Evolutionary conservation across 2,113 vertebrate species (phyloP), one percentile per base, ranked within the genome.

Genomic region (Alectura lathami): DNA sequence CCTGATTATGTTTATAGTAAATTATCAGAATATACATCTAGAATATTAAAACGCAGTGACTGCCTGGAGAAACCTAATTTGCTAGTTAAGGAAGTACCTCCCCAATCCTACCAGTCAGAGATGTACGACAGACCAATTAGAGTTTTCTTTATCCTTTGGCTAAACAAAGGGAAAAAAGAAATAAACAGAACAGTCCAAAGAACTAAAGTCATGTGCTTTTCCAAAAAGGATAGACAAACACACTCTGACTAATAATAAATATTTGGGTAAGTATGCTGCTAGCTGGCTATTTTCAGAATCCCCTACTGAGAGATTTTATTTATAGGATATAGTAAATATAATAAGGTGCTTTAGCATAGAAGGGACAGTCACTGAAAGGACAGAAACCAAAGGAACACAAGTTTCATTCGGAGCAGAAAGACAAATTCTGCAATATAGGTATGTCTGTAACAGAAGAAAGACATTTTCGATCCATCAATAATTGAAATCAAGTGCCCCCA

Each of bases 391-490:
- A 77, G 30, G 30, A 93, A 53, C 3, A 11, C 21, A 60, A 40
- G 23, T 81, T 91, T 80, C 18, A 68, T 54, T 22, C 67, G 34
- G 54, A 81, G 3, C 29, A 86, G 59, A 69, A 89, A 43, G 48
- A 34, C 75, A 70, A 43, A 63, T 74, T 77, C 40, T 26, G 1
- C 23, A n/a, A 20, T 26, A 51, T 0, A 56, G 30, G 30, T 63
- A 72, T 11, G 45, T 29, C 43, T 90, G 15, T 36, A 86, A 77
- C 13, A 76, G 66, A 93, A 42, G 74, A 89, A 72, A 82, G 60
- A 57, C n/a, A 54, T 74, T 93, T 92, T 42, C 67, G 42, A 51
- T 63, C 11, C 32, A 95, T 88, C 86, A 92, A 64, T 92, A 94
- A 95, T 36, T 81, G 73, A 95, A 93, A 91, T 47, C 12, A 90